Percentiles rank a stretch among this genome's conserved stretches.
Conservation (phyloP, 2,113 vertebrate genomes). For the Heliornis fulica region DNA sequence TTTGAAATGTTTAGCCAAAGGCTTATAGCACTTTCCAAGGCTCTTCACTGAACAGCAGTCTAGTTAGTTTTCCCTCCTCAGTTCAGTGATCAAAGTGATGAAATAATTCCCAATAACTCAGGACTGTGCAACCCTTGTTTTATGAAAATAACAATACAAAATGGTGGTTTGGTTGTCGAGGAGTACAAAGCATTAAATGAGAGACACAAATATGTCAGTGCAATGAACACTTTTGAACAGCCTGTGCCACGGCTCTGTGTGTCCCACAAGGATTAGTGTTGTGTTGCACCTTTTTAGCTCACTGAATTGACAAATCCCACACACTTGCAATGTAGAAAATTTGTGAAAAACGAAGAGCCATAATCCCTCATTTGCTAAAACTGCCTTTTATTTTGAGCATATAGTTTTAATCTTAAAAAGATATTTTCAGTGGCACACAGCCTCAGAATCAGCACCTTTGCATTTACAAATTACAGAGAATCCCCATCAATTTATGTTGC, state of each 20-base stretch:
- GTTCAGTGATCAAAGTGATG: neutral
- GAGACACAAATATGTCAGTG: neutral
- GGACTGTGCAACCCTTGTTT: neutral
- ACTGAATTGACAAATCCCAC: neutral
- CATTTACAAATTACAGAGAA: neutral
- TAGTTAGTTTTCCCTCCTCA: neutral
- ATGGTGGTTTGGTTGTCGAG: neutral
- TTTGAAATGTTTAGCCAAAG: constrained; percentile 17
- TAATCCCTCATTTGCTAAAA: neutral
- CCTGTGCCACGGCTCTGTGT: neutral
- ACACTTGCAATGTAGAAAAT: neutral
- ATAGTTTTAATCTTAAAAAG: constrained; percentile 18
- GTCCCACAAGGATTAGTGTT: neutral
- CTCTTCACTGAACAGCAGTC: neutral
- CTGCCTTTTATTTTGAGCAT: constrained; percentile 29
- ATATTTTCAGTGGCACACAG: neutral
- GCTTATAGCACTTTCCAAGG: neutral
- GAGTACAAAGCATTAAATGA: neutral
- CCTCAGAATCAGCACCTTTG: constrained; percentile 34
- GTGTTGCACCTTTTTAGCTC: neutral
- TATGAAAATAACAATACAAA: neutral
- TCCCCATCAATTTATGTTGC: neutral
- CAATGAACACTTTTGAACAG: neutral
- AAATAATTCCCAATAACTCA: neutral
- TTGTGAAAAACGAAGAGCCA: neutral